Evolutionary conservation across 2,113 vertebrate genomes (phyloP).

Genomic region (Platysteira castanea): DNA sequence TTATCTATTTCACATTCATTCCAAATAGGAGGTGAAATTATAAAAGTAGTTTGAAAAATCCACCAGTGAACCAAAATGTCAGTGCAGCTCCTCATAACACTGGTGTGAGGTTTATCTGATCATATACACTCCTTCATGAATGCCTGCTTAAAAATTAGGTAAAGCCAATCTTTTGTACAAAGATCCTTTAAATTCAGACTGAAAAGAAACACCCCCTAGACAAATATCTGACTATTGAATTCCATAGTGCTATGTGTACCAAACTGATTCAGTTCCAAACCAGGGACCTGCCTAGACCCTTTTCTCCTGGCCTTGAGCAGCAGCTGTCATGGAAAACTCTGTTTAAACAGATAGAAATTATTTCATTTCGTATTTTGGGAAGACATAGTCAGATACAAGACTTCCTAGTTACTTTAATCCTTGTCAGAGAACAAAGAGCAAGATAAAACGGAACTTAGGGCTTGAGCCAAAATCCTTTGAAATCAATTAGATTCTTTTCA

Average conservation of each 20-base stretch:
- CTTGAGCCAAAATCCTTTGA: conserved; percentile 50
- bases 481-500: conserved; percentile 45
- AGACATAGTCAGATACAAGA: neutral
- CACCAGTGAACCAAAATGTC: neutral
- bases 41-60: neutral
- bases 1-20: neutral
- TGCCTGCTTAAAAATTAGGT: neutral
- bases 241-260: neutral
- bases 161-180: neutral
- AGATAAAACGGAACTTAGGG: conserved; percentile 24
- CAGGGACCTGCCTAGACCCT: neutral
- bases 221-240: neutral
- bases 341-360: neutral
- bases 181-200: neutral
- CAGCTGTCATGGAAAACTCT: neutral
- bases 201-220: neutral
- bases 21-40: neutral
- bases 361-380: conserved; percentile 16
- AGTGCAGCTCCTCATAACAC: neutral
- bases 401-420: conserved; percentile 33
- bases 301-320: neutral
- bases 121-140: neutral
- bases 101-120: neutral
- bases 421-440: conserved; percentile 19
- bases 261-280: neutral